Evolutionary conservation across 92 coral and sea anemone genomes (phyloP), one percentile per base, ranked within the genome.

Genomic region (Porites evermanni): DNA sequence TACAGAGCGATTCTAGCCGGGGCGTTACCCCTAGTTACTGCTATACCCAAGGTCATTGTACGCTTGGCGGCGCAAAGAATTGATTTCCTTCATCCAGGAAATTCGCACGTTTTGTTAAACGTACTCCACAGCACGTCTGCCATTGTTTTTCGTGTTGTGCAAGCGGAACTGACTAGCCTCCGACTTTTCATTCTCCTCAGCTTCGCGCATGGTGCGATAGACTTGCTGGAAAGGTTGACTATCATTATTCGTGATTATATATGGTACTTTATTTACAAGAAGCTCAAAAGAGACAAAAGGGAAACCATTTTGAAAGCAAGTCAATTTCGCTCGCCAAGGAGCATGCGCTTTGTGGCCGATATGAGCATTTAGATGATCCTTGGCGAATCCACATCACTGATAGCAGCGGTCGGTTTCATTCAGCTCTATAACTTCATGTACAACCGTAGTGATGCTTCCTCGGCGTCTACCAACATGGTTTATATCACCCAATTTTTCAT

Each of bases 321-420:
- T 7, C 77, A 85, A 72, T 81, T 79, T 24, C 88, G 91, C 67
- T 72, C 83, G 2, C 95, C 96, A 7, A 60, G 93, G n/a, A 94
- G 94, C 88, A 81, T 90, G 79, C 91, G 98, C 21, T 79, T 95
- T 13, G 85, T 86, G 2, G 95, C 98, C 16, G 98, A 93, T 67
- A 18, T 91, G 12, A 87, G 90, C 72, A 80, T 95, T 51, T 93
- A 93, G 80, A 67, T 91, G 3, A 76, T 93, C 76, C 81, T 95
- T 7, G 77, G 84, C 17, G 98, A 95, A 61, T 78, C 87, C 6
- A 88, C 95, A 2, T 83, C 88, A 6, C 38, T 93, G 56, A 68
- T 93, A 12, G 44, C 90, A 7, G 94, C 91, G 9, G 86, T 93
- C 4, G 94, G 94, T 2, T 93, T 81, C 68, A 86, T 88, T 20